Conservation (phyloP, 2,797 vertebrate species). For the Vultur gryphus region DNA sequence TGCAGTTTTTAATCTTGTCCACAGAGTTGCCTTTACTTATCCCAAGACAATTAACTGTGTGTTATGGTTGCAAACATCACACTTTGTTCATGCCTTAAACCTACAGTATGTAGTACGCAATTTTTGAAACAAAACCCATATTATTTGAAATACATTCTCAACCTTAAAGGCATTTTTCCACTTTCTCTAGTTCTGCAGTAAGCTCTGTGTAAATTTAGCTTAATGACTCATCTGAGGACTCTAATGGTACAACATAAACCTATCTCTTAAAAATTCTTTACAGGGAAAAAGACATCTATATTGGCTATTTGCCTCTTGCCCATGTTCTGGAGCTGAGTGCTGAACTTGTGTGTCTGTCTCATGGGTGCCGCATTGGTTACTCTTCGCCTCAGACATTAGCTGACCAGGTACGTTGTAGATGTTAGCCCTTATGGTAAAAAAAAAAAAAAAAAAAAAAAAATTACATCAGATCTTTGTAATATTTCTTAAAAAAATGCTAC, state of each 20-base stretch:
- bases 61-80: not conserved
- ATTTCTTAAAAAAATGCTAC: not conserved
- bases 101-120: not conserved
- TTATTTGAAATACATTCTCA: not conserved
- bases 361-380: slow-evolving; percentile 91
- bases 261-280: not conserved
- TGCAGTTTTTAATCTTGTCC: not conserved
- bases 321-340: slow-evolving; percentile 93
- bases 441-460: too few species aligned
- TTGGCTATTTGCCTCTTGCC: slow-evolving; percentile 93
- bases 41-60: too few species aligned
- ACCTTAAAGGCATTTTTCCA: not conserved
- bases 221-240: not conserved
- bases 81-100: not conserved
- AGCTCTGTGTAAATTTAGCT: not conserved
- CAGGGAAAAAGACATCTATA: slow-evolving; percentile 89
- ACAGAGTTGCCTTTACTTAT: not conserved
- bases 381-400: slow-evolving; percentile 92
- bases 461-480: not conserved
- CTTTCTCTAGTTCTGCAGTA: not conserved
- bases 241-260: not conserved
- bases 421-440: not conserved
- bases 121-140: fast-evolving
- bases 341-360: slow-evolving; percentile 87
- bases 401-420: slow-evolving; percentile 82